Base-by-base conservation (phyloP, 1,140 invertebrate species). In the Eueides isabella region DNA sequence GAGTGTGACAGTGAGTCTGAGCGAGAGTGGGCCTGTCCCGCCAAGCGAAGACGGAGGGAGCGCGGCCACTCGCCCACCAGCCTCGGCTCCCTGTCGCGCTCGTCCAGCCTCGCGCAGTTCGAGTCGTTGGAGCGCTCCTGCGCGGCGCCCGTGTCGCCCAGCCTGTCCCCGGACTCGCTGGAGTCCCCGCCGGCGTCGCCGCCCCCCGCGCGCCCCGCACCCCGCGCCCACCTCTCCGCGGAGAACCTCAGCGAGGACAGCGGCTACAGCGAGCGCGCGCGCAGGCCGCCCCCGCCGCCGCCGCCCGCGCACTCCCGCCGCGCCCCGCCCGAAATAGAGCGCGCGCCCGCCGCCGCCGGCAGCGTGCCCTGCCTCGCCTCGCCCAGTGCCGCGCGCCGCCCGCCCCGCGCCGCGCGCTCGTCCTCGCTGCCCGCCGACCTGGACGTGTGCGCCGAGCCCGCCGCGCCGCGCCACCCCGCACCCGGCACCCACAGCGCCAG, bases 91-190 rank as follows among this genome's bases (percentile, higher is more conserved):
- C 86, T 96, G 5, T 95, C 95, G 69, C 94, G 97, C 62, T 97
- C 96, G 29, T 96, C 96, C 48, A 97, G 96, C 68, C 92, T 97
- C 30, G 93, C 97, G 29, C 97, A 97, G 86, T 97, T 97, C 85
- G 97, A 97, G 87, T 96, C 95, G 0, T 90, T 97, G 65, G 96
- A 97, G 81, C 94, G 95, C 75, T 96, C 96, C 41, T 96, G 95
- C 81, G 92, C 87, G 23, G 92, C 88, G 16, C 90, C 87, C 80
- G 88, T 78, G 44, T 92, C 89, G 28, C 90, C 87, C 82, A 94
- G 85, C 90, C 91, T 87, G 69, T 90, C 84, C 63, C 89, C 83
- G 67, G 92, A 88, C 79, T 89, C 86, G 55, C 88, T 84, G 55
- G 87, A 86, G 76, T 93, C 91, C 5, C 92, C 91, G 11, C 94